Percentiles rank a stretch among this genome's conserved stretches.
Conservation (phyloP, 2,888 invertebrate genomes). For the Drosophila diplacantha region DNA sequence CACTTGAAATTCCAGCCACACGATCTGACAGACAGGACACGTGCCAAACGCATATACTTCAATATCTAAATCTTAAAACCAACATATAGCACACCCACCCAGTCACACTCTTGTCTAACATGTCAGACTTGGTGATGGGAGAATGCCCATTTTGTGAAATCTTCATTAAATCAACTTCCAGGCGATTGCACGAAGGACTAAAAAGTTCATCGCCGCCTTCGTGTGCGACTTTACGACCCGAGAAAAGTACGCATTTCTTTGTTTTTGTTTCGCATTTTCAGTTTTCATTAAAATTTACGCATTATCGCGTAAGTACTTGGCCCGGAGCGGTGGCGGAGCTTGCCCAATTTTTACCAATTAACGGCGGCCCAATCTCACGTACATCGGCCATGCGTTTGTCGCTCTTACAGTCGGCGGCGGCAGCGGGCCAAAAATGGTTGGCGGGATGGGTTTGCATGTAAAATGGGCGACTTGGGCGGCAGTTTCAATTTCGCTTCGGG, state of each 20-base stretch:
- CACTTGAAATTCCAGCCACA: conserved; percentile 31
- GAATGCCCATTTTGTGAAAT: conserved; percentile 61
- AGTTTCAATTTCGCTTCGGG: conserved; percentile 60
- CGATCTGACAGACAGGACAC: conserved; percentile 28
- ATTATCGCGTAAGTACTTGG: conserved; percentile 69
- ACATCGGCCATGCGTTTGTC: conserved; percentile 70
- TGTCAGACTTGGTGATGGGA: conserved; percentile 49
- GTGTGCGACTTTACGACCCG: conserved; percentile 55
- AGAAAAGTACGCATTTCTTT: conserved; percentile 47
- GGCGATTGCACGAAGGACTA: conserved; percentile 60
- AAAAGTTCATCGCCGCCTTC: conserved; percentile 25
- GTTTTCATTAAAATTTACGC: conserved; percentile 71
- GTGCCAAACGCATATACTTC: conserved; percentile 35
- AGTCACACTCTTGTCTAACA: conserved; percentile 28
- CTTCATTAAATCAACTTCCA: conserved; percentile 72
- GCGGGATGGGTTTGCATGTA: conserved; percentile 23
- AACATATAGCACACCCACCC: conserved; percentile 2
- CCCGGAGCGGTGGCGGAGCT: conserved; percentile 16
- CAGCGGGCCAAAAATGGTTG: conserved; percentile 7
- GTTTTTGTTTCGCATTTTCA: conserved; percentile 22
- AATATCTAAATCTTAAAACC: conserved; percentile 40
- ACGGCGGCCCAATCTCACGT: conserved; percentile 67
- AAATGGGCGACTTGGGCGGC: conserved; percentile 31
- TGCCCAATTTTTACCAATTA: conserved; percentile 71
- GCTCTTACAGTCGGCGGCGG: conserved; percentile 35